Conservation (phyloP, 2,113 vertebrate genomes). For the Psittacula cyanocephala region DNA sequence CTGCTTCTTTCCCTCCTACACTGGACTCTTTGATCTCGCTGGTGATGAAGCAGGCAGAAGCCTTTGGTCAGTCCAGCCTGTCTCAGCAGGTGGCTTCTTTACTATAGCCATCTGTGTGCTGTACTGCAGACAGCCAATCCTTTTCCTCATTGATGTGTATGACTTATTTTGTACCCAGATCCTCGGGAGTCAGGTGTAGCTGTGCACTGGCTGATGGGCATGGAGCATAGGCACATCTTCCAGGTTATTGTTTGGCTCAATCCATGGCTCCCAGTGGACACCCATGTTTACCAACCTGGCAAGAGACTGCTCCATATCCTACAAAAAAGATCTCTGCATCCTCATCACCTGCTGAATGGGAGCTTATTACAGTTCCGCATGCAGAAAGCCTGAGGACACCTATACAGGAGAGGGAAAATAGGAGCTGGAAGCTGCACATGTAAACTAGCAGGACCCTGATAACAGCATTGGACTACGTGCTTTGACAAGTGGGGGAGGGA, state of each 20-base stretch:
- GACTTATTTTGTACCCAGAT: background rate
- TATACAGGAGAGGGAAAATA: background rate
- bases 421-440: background rate
- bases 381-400: background rate
- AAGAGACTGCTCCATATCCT: background rate
- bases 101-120: slow-evolving; percentile 7
- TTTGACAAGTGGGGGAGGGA: background rate
- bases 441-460: background rate
- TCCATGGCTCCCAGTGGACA: background rate
- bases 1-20: background rate
- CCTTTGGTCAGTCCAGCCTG: background rate
- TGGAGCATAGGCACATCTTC: background rate
- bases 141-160: background rate
- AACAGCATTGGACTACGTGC: background rate
- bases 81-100: slow-evolving; percentile 4
- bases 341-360: background rate
- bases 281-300: background rate
- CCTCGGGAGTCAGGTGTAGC: background rate
- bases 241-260: background rate
- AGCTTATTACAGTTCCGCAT: background rate
- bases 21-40: background rate
- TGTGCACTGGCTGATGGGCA: background rate
- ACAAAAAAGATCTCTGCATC: background rate
- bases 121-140: background rate
- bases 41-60: background rate